Conservation (phyloP, 2,888 invertebrate genomes). For the Pseudeuparius sepicola region DNA sequence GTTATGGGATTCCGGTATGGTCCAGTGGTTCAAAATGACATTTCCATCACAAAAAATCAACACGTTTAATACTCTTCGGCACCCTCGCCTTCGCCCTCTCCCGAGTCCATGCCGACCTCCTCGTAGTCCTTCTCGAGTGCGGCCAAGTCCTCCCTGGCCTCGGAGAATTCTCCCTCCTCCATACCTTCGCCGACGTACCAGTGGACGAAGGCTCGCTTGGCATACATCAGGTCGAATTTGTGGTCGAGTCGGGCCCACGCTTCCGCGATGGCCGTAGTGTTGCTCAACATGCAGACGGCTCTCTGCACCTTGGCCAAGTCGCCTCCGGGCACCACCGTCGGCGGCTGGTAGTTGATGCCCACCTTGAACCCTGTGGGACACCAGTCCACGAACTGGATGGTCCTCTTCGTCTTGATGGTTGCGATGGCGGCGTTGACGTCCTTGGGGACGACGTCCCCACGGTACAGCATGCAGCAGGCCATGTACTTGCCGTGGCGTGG, state of each 20-base stretch:
- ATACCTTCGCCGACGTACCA: conserved; percentile 88
- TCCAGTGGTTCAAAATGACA: too few relatives aligned
- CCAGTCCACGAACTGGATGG: conserved; percentile 90
- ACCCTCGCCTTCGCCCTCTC: conserved; percentile 70
- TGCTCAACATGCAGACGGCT: conserved; percentile 97
- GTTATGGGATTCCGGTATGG: too few relatives aligned
- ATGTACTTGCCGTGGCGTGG: conserved; percentile 87
- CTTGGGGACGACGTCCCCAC: conserved; percentile 68
- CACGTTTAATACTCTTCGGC: conserved; percentile 63
- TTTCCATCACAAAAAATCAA: conserved; percentile 4
- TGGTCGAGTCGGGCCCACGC: conserved; percentile 95
- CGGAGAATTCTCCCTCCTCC: conserved; percentile 80
- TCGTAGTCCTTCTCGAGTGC: conserved; percentile 81
- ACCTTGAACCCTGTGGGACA: conserved; percentile 75
- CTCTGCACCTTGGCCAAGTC: conserved; percentile 92
- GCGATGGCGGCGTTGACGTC: conserved; percentile 93
- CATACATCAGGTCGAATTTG: conserved; percentile 95
- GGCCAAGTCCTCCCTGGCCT: conserved; percentile 74
- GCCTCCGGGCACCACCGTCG: conserved; percentile 90
- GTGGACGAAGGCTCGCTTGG: conserved; percentile 92
- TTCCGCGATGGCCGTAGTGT: conserved; percentile 93
- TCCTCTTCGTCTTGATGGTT: conserved; percentile 89
- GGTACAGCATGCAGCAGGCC: conserved; percentile 91
- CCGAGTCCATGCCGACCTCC: conserved; percentile 81
- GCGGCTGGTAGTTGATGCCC: conserved; percentile 90